Evolutionary conservation across 2,888 invertebrate species (phyloP).

Genomic region (Acronicta psi): DNA sequence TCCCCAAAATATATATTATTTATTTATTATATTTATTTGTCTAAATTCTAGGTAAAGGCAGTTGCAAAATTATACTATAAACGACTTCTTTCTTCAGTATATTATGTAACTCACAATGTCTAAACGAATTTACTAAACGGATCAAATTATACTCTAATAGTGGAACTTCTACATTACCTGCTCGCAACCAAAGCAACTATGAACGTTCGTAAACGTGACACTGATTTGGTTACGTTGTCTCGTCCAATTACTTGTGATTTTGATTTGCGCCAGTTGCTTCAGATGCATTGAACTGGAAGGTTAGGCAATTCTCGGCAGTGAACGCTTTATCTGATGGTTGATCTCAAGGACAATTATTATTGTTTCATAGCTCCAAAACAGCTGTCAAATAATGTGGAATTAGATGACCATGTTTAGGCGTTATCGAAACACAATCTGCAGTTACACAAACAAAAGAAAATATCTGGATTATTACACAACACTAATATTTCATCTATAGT

Average conservation of each 20-base stretch:
- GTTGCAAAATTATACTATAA: slow-evolving; percentile 42
- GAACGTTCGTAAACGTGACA: slow-evolving; percentile 51
- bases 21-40: no score
- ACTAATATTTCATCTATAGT: no score
- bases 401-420: slow-evolving; percentile 8
- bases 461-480: no score
- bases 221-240: slow-evolving; percentile 56
- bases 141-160: slow-evolving; percentile 26
- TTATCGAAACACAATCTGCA: slow-evolving; percentile 8
- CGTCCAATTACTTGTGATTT: slow-evolving; percentile 62
- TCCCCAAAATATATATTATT: no score
- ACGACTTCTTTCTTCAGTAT: slow-evolving; percentile 15
- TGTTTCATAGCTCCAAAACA: slow-evolving; percentile 16
- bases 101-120: slow-evolving; percentile 41
- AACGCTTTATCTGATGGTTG: slow-evolving; percentile 24
- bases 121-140: slow-evolving; percentile 19
- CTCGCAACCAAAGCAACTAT: slow-evolving; percentile 37
- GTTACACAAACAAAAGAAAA: background rate
- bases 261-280: slow-evolving; percentile 50
- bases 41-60: slow-evolving; percentile 24
- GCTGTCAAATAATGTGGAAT: slow-evolving; percentile 37
- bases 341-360: slow-evolving; percentile 36
- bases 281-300: slow-evolving; percentile 43
- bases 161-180: slow-evolving; percentile 37
- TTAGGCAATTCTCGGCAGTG: slow-evolving; percentile 41